Evolutionary conservation across 1,140 invertebrate species (phyloP), one percentile per base, ranked within the genome.

Genomic region (Drosophila pallidifrons): DNA sequence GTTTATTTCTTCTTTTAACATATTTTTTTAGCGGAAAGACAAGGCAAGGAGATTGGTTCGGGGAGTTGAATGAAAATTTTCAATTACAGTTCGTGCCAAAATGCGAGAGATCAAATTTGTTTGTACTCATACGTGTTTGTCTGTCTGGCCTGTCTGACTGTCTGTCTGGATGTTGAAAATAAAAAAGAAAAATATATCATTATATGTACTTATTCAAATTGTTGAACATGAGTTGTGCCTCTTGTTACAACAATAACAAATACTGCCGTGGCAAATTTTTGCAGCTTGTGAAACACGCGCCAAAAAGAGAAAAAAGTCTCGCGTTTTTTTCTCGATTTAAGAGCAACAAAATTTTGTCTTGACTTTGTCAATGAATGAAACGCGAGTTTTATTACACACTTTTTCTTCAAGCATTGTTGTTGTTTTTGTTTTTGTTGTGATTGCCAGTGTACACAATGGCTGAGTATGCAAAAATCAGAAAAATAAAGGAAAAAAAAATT

Each of bases 21-120:
- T 25, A 25, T 46, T 68, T 52, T 60, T 54, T n/a, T 43, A 8
- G 15, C 0, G 32, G 20, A 3, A 3, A 25, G 20, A 25, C 20
- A 25, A 25, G 15, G 11, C 1, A 10, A 45, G 46, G 30, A 47
- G 46, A 46, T 32, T 61, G 10, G 28, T 47, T 16, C 45, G 45
- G 28, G 13, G 59, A 20, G 59, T 6, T 10, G 32, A 15, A 13
- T 15, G 65, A 70, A 82, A 82, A 83, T 89, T 87, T 87, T 87
- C 83, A 87, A 87, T 87, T 87, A 87, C 83, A 83, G 83, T 87
- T 87, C 85, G 83, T 87, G 83, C 83, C 83, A 87, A 87, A 89
- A 88, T 67, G 85, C 77, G 65, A 77, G 85, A 87, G 83, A 87
- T 87, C 83, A 87, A 87, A 87, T 87, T 82, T 82, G 79, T 82